These are phyloP conservation scores for Neomorphus geoffroyi DNA, from an alignment of 2,797 vertebrate species.

Conservation along the genomic window DNA sequence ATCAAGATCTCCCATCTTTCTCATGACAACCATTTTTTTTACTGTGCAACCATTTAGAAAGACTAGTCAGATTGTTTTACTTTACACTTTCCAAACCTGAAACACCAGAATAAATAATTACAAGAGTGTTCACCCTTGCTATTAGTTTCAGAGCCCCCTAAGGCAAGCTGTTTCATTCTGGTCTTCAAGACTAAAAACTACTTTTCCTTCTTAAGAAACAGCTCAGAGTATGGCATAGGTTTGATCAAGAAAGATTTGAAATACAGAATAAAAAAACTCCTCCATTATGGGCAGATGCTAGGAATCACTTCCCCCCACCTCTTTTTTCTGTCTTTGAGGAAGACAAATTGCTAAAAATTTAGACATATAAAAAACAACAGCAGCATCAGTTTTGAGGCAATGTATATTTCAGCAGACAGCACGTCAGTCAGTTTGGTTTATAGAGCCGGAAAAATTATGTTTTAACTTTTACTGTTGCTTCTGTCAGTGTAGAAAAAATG, in stretches of 20 bases:
- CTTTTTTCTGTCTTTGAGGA: constrained; percentile 28
- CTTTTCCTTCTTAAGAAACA: neutral
- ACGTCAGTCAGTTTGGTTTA: constrained; percentile 60
- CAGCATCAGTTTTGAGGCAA: constrained; percentile 52
- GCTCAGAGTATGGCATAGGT: neutral
- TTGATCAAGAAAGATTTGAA: constrained; percentile 48
- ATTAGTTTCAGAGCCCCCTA: constrained; percentile 27
- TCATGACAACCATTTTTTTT: neutral
- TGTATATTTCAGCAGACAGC: constrained; percentile 53
- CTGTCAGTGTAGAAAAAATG: constrained; percentile 41
- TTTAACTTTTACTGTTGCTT: constrained; percentile 55
- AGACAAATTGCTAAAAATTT: constrained; percentile 32
- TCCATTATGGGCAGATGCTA: neutral
- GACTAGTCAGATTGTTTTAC: neutral
- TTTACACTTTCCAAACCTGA: constrained; percentile 27
- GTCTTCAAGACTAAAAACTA: constrained; percentile 20
- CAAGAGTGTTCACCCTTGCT: neutral
- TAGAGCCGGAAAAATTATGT: constrained; percentile 36
- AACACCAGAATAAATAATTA: constrained; percentile 37
- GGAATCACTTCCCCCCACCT: neutral
- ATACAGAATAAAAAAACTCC: constrained; percentile 15
- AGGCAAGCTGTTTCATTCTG: constrained; percentile 32
- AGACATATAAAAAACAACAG: constrained; percentile 42
- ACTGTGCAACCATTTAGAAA: neutral
- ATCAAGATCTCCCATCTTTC: neutral